A percentile compares a stretch with the other conserved stretches of the same genome.
Conservation (phyloP, 2,888 invertebrate genomes). For the Choristoneura rosaceana region DNA sequence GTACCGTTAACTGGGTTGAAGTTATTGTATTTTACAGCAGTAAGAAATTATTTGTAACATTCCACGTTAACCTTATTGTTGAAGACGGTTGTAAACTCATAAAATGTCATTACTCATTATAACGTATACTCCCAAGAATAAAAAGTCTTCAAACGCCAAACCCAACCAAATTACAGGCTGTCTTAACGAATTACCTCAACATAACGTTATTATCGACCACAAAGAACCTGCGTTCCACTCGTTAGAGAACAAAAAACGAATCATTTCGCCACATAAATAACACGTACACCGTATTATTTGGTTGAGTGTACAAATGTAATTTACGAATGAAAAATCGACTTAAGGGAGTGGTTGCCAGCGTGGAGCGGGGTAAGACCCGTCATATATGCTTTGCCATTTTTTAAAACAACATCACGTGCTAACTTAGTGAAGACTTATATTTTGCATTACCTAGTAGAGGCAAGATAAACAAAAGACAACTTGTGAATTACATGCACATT, state of each 20-base stretch:
- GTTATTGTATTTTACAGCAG: no score
- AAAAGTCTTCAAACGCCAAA: neutral
- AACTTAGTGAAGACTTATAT: neutral
- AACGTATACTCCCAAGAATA: neutral
- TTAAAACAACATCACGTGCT: conserved; percentile 14
- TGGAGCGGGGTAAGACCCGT: neutral
- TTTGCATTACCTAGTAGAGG: neutral
- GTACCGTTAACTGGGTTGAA: no score
- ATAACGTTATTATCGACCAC: conserved; percentile 10
- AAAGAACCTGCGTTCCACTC: conserved; percentile 15
- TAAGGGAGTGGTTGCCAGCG: conserved; percentile 10
- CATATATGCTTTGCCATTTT: conserved; percentile 16
- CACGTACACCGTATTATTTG: conserved; percentile 33
- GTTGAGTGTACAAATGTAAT: conserved; percentile 36
- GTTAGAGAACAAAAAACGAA: conserved; percentile 28
- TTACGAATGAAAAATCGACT: conserved; percentile 39
- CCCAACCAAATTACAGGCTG: conserved; percentile 8
- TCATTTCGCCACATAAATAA: conserved; percentile 27
- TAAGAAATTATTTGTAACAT: no score
- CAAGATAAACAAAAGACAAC: conserved; percentile 6
- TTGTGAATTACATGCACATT: neutral
- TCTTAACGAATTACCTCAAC: conserved; percentile 12
- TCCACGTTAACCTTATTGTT: neutral
- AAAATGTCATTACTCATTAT: neutral
- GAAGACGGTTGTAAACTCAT: neutral